Base-by-base conservation (phyloP, 2,113 vertebrate species). In the Pygoscelis adeliae region DNA sequence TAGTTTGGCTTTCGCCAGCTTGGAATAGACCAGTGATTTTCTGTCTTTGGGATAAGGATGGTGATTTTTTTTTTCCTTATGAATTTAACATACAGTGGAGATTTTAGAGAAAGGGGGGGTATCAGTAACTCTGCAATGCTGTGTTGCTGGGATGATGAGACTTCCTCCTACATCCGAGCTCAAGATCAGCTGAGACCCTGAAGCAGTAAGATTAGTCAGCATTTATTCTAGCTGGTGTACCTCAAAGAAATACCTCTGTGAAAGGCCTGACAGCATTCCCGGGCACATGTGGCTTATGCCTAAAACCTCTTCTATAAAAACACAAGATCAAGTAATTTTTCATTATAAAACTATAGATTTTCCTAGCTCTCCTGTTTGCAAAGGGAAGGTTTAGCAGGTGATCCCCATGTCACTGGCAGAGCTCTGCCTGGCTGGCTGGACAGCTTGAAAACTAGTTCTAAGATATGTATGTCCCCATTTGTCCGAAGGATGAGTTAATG, bases 1-100 rank as follows among this genome's bases (percentile, higher is more conserved):
- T 44, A 40, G 62, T 65, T 93, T 93, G 90, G 53, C 74, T 95
- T 90, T 87, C 26, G 27, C 74, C 90, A 77, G 49, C 49, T 52
- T 44, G 40, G 61, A 88, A 11, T 6, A 69, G 44, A 66, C 13
- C 9, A 26, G 29, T 12, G 52, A 73, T 65, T 92, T 95, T 58
- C 50, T 87, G 42, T 23, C 78, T 84, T 66, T 55, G 18, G 55
- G 52, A 19, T 19, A n/a, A 78, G 70, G 81, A 34, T 89, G 55
- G 2, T 11, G 42, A 42, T 42, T 38, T 44, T 11, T 72, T 82
- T 78, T 40, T 70, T 69, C 22, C 10, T 9, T 5, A 0, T 6
- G 50, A 93, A 46, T 63, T 73, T 50, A 63, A 62, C 2, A 0
- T 5, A 1, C 0, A 1, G 20, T 10, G 38, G 69, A 66, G 47